Conservation (phyloP, 2,888 invertebrate genomes). For the Tridacna crocea region DNA sequence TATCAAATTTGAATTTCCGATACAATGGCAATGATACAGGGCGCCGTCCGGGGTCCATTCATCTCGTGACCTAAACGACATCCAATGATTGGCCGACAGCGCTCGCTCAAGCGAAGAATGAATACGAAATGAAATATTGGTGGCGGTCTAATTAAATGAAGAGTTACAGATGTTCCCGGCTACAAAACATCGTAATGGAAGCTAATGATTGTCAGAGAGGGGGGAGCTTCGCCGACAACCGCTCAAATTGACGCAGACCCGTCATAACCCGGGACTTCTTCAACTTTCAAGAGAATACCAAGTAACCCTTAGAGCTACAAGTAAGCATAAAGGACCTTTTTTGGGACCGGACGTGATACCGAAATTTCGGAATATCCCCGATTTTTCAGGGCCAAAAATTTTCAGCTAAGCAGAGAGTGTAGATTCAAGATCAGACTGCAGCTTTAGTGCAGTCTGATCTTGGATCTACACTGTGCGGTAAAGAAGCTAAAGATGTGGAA, state of each 20-base stretch:
- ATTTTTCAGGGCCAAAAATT: no score
- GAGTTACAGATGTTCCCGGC: slow-evolving; percentile 58
- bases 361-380: no score
- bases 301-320: not conserved
- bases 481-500: no score
- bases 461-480: no score
- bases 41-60: slow-evolving; percentile 54
- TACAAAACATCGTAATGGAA: slow-evolving; percentile 59
- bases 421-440: no score
- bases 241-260: slow-evolving; percentile 47
- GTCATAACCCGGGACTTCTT: slow-evolving; percentile 53
- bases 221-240: slow-evolving; percentile 36
- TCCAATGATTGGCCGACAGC: slow-evolving; percentile 53
- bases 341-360: no score
- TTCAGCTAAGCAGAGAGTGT: no score
- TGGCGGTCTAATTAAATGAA: slow-evolving; percentile 64
- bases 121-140: slow-evolving; percentile 56
- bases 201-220: slow-evolving; percentile 54
- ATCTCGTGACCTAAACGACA: slow-evolving; percentile 57
- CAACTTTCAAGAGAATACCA: slow-evolving; percentile 27
- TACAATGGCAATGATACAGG: slow-evolving; percentile 46
- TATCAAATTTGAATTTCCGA: slow-evolving; percentile 66
- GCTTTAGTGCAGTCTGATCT: no score
- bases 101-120: slow-evolving; percentile 41
- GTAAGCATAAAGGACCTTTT: no score